Base-by-base conservation (phyloP, 1,140 invertebrate genomes). In the Drosophila ananassae region DNA sequence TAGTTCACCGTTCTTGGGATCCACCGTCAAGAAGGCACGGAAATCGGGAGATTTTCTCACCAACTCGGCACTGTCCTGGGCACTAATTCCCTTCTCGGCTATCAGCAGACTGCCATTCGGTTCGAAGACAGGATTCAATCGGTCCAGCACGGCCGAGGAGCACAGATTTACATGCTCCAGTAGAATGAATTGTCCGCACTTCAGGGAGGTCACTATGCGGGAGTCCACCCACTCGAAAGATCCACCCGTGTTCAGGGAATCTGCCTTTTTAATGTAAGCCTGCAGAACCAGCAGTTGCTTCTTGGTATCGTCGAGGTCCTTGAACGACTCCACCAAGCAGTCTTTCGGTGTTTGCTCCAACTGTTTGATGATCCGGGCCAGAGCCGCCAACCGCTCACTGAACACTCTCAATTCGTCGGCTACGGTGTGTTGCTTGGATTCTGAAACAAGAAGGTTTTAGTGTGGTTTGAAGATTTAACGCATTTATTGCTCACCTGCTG, bases 141-240 rank as follows among this genome's bases (percentile, higher is more conserved):
- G 94, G 93, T 99, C 99, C 73, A 99, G 93, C 9, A 99, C 98
- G 32, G 99, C 98, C 1, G 98, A 95, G 77, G 97, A 98, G 92
- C 98, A 99, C 24, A 99, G 94, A 93, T 99, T 99, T 0, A 98
- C 98, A 92, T 99, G 98, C 92, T 99, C 98, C 41, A 99, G 53
- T 56, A 83, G 62, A 22, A 92, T 90, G 7, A 82, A 91, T 54
- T 92, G 87, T 0, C 91, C 91, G 46, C 68, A 78, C 28, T 92
- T 92, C 1, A 92, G 50, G 12, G 83, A 79, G 82, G 97, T 96
- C 0, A 99, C 96, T 53, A 99, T 94, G 34, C 97, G 91, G 55
- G 98, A 99, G 93, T 99, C 98, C 9, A 99, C 94, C 98, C 99
- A 99, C 92, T 99, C 98, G 92, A 99, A 99, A 92, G 96, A 96